These are phyloP conservation scores for Hydractinia echinata DNA, from an alignment of 30 jellyfish, hydroid and myxozoan species.

Conservation along the genomic window DNA sequence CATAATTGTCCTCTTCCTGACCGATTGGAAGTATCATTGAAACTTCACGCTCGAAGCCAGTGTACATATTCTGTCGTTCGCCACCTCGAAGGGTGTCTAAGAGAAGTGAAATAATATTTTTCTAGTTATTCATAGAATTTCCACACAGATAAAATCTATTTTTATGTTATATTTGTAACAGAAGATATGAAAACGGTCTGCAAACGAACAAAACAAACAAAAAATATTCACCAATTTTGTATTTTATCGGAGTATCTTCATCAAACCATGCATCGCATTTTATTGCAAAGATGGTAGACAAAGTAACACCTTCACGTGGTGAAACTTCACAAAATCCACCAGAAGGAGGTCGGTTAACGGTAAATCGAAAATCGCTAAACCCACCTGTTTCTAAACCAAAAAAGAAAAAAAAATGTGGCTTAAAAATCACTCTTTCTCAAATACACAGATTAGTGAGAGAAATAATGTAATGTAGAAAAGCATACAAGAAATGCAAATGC, in stretches of 20 bases:
- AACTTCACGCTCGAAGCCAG: slow-evolving; percentile 54
- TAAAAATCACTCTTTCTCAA: no score
- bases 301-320: slow-evolving; percentile 67
- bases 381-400: slow-evolving; percentile 57
- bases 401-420: no score
- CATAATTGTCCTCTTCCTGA: slow-evolving; percentile 23
- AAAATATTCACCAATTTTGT: slow-evolving; percentile 49
- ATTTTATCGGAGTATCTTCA: slow-evolving; percentile 69
- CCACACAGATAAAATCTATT: background rate
- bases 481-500: no score
- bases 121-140: background rate
- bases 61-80: slow-evolving; percentile 47
- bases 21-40: slow-evolving; percentile 78
- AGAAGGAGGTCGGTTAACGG: slow-evolving; percentile 70
- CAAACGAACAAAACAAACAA: background rate
- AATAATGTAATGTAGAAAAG: no score
- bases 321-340: slow-evolving; percentile 61
- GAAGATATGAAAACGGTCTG: background rate
- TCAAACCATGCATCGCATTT: slow-evolving; percentile 70
- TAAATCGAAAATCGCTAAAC: slow-evolving; percentile 60
- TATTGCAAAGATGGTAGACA: slow-evolving; percentile 53
- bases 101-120: background rate
- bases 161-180: background rate
- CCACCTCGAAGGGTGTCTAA: slow-evolving; percentile 61
- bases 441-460: background rate